Conservation (phyloP, 2,113 vertebrate genomes). For the Colinus virginianus region DNA sequence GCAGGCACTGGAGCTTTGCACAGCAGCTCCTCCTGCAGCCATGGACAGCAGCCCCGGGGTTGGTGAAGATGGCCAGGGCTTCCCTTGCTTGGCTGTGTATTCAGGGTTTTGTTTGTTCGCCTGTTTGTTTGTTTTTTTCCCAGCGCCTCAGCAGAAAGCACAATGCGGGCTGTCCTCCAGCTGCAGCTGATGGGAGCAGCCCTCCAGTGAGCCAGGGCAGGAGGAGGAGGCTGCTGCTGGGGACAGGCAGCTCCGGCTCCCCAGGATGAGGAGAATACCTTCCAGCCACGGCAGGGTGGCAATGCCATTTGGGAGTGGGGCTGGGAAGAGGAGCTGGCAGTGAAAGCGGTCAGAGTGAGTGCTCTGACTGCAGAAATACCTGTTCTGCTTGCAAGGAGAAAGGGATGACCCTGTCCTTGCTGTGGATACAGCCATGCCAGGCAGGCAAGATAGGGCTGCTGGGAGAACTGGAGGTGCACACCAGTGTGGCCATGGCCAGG, state of each 20-base stretch:
- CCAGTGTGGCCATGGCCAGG: too few relatives aligned
- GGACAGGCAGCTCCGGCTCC: neutral
- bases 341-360: neutral
- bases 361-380: neutral
- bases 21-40: rapidly evolving
- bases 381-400: neutral
- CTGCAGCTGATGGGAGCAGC: conserved; percentile 19
- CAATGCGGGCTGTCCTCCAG: conserved; percentile 54
- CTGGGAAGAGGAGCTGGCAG: neutral
- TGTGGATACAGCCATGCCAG: neutral
- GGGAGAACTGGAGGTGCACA: neutral
- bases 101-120: neutral
- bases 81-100: neutral
- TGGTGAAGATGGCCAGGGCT: neutral
- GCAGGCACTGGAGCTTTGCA: neutral
- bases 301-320: neutral
- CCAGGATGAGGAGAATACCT: neutral
- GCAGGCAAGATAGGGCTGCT: neutral
- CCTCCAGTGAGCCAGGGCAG: neutral
- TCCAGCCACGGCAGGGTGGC: neutral
- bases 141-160: conserved; percentile 1
- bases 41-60: neutral
- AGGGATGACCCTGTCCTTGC: neutral
- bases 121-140: conserved; percentile 4
- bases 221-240: neutral